phyloP scores from a whole-genome alignment of 2,888 invertebrate genomes.

The Nomada fucata region DNA sequence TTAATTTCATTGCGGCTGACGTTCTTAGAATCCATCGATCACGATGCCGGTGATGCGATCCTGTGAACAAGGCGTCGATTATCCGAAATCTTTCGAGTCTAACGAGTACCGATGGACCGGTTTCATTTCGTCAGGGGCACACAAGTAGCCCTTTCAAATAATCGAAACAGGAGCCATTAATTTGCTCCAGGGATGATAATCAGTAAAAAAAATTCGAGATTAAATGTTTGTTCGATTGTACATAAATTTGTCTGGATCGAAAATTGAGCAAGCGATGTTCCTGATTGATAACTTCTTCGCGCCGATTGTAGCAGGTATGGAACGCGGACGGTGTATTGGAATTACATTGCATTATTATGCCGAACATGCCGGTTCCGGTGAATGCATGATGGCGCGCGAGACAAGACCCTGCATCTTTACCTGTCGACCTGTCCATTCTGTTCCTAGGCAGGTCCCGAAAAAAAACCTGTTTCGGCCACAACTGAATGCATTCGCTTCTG shows the following conservation, averaged over 20 bases:
- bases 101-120: conserved; percentile 17
- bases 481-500: conserved; percentile 38
- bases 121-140: conserved; percentile 18
- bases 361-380: conserved; percentile 45
- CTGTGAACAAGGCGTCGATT: conserved; percentile 59
- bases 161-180: background rate
- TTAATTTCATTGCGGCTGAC: conserved; percentile 46
- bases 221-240: background rate
- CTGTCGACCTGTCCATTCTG: conserved; percentile 47
- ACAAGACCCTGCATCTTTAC: conserved; percentile 50
- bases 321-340: conserved; percentile 41
- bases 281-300: conserved; percentile 34
- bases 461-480: conserved; percentile 55
- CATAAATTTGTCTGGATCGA: background rate
- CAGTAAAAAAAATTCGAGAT: background rate
- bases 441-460: conserved; percentile 44
- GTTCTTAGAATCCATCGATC: conserved; percentile 62
- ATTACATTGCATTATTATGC: conserved; percentile 66
- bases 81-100: conserved; percentile 49
- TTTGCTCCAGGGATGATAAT: background rate
- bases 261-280: conserved; percentile 24
- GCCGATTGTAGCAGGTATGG: conserved; percentile 29
- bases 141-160: conserved; percentile 40
- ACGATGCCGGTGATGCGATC: conserved; percentile 46
- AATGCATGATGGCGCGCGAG: conserved; percentile 57